These are phyloP conservation scores for Pristis pectinata DNA, from an alignment of 2,797 vertebrate genomes.

Conservation along the genomic window DNA sequence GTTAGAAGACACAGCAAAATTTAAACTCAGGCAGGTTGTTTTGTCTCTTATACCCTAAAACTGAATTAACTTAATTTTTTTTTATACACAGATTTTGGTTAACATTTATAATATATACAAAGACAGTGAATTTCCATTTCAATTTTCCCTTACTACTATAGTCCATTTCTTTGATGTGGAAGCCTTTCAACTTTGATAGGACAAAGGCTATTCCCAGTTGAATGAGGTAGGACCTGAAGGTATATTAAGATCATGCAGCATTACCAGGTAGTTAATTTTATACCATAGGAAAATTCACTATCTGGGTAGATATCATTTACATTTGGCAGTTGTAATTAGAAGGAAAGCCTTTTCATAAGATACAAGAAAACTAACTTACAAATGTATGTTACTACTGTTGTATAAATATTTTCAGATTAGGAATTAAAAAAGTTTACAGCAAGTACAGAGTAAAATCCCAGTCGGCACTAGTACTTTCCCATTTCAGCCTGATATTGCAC, in stretches of 20 bases:
- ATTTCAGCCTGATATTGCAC: background rate
- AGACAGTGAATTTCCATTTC: slow-evolving; percentile 35
- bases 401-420: background rate
- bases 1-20: background rate
- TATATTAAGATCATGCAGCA: slow-evolving; percentile 31
- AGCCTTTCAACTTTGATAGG: slow-evolving; percentile 4
- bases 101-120: slow-evolving; percentile 32
- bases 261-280: slow-evolving; percentile 34
- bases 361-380: slow-evolving; percentile 22
- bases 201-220: background rate
- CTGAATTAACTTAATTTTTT: background rate
- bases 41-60: background rate
- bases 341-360: slow-evolving; percentile 2
- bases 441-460: background rate
- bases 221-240: slow-evolving; percentile 25
- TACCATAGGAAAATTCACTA: slow-evolving; percentile 14
- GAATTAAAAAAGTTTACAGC: background rate
- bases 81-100: background rate
- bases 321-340: slow-evolving; percentile 26
- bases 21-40: slow-evolving; percentile 4
- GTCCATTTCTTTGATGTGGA: slow-evolving; percentile 26
- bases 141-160: slow-evolving; percentile 7
- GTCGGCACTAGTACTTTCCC: background rate
- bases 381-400: background rate
- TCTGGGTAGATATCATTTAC: slow-evolving; percentile 20